A percentile compares a stretch with the other conserved stretches of the same genome.
phyloP scores from a whole-genome alignment of 2,888 invertebrate species.

The Epirrhoe tristata region DNA sequence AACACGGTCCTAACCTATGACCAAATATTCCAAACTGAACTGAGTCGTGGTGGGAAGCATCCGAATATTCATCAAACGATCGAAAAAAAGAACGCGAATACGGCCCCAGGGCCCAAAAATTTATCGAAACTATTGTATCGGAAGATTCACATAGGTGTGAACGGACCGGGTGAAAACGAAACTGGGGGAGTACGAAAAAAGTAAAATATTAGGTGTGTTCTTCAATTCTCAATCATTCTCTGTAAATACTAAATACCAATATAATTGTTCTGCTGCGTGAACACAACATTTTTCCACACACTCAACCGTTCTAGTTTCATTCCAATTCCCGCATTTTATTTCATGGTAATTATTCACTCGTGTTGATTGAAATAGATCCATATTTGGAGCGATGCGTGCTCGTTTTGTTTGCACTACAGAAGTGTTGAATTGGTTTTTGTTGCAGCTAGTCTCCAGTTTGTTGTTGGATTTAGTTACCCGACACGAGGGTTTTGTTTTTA shows the following conservation, averaged over 20 bases:
- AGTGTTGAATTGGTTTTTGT: not conserved
- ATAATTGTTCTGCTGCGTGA: not conserved
- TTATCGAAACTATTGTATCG: too few relatives aligned
- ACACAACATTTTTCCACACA: constrained; percentile 8
- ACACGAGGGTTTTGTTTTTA: not conserved
- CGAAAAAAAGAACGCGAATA: too few relatives aligned
- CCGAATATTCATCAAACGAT: too few relatives aligned
- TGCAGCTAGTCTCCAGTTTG: not conserved
- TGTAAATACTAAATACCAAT: not conserved
- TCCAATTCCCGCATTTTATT: constrained; percentile 40
- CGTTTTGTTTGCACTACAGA: not conserved
- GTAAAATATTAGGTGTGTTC: too few relatives aligned
- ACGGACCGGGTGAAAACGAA: too few relatives aligned
- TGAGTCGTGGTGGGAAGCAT: too few relatives aligned
- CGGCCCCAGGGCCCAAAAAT: too few relatives aligned
- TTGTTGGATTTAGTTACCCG: not conserved
- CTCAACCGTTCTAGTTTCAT: constrained; percentile 8
- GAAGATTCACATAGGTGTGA: too few relatives aligned
- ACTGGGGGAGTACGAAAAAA: too few relatives aligned
- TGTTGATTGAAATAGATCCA: constrained; percentile 9
- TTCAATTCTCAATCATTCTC: too few relatives aligned
- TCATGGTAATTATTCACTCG: constrained; percentile 25
- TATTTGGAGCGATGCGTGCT: not conserved
- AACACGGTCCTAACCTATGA: too few relatives aligned
- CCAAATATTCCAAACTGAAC: too few relatives aligned